These are phyloP conservation scores for Drosophila simulans DNA, from an alignment of 1,140 invertebrate species.

Conservation along the genomic window DNA sequence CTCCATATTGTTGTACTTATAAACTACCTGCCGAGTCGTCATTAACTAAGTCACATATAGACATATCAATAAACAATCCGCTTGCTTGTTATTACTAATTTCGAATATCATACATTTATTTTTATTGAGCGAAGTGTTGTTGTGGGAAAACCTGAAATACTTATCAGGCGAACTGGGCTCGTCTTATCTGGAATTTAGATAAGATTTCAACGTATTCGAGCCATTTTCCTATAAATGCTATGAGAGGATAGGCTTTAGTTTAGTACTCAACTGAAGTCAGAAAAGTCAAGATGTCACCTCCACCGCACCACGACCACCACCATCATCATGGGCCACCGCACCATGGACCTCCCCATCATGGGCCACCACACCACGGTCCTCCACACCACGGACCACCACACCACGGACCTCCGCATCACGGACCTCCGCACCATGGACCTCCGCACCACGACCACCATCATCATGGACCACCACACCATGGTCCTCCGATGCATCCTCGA, in stretches of 20 bases:
- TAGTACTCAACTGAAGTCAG: conserved; percentile 10
- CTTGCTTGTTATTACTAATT: background rate
- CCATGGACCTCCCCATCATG: conserved; percentile 33
- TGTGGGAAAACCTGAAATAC: background rate
- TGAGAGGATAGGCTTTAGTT: background rate
- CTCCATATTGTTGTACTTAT: too few species aligned
- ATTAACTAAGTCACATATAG: background rate
- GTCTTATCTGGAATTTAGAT: conserved; percentile 20
- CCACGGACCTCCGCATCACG: conserved; percentile 7
- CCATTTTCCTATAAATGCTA: conserved; percentile 20
- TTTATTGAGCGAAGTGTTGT: background rate
- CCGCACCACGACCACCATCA: too few species aligned
- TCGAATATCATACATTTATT: background rate
- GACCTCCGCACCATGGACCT: background rate
- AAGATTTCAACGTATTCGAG: background rate
- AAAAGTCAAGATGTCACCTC: conserved; percentile 19
- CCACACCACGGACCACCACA: conserved; percentile 24
- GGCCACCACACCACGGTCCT: conserved; percentile 7
- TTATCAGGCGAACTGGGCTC: conserved; percentile 3
- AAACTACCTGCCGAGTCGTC: background rate
- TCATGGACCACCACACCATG: conserved; percentile 24
- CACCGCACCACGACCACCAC: conserved; percentile 22
- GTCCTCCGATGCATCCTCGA: conserved; percentile 37
- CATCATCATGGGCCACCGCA: conserved; percentile 9
- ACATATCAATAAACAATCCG: background rate